A percentile compares a stretch with the other conserved stretches of the same genome.
phyloP scores from a whole-genome alignment of 2,113 vertebrate species.

The Macroglossus sobrinus region DNA sequence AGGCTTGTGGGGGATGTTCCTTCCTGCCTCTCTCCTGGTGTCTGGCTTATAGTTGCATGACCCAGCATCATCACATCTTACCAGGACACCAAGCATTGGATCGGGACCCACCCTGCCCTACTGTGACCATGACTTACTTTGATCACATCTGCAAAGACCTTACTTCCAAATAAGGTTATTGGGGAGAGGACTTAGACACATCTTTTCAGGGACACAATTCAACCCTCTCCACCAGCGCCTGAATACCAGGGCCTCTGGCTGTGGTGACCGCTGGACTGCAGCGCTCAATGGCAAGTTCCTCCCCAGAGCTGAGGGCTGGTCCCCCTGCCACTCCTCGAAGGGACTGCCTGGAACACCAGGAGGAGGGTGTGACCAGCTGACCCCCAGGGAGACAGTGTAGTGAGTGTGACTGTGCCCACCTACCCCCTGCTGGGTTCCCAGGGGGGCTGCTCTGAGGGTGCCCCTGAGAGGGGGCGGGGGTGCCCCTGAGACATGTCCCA shows the following conservation, averaged over 20 bases:
- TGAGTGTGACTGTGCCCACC: too few species aligned
- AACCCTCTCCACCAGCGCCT: accelerated
- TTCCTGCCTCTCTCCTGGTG: background rate
- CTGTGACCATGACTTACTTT: background rate
- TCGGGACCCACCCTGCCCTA: background rate
- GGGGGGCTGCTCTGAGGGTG: background rate
- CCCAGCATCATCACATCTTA: background rate
- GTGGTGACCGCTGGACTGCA: background rate
- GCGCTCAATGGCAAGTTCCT: background rate
- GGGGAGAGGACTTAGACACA: background rate
- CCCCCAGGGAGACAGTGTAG: background rate
- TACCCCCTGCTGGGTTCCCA: background rate
- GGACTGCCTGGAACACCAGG: background rate
- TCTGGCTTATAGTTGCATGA: background rate
- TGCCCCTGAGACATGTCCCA: background rate
- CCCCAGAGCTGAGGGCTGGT: too few species aligned
- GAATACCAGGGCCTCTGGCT: background rate
- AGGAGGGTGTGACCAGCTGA: too few species aligned
- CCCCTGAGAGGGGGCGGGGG: too few species aligned
- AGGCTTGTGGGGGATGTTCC: background rate
- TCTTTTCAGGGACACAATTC: background rate
- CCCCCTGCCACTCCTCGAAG: accelerated
- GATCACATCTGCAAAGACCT: background rate
- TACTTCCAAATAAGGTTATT: background rate
- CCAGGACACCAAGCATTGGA: background rate